These are phyloP conservation scores for Oceanodroma tethys DNA, from an alignment of 2,113 vertebrate species.

Conservation along the genomic window DNA sequence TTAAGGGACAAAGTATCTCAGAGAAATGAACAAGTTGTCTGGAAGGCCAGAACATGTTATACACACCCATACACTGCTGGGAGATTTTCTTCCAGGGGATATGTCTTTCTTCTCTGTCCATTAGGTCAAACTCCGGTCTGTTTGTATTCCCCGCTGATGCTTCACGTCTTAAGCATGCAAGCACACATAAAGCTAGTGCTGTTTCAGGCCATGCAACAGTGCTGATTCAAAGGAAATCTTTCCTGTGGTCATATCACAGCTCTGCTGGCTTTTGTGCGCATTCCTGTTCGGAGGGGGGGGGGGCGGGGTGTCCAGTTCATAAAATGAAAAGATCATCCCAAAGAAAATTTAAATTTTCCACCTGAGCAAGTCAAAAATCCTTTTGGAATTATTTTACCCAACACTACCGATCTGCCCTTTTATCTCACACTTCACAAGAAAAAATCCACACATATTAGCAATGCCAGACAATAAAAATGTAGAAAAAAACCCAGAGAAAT, in stretches of 20 bases:
- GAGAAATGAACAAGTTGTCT: background rate
- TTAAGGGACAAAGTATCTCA: background rate
- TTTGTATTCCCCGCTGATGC: background rate
- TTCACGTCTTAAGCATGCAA: background rate
- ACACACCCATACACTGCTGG: background rate
- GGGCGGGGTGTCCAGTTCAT: background rate
- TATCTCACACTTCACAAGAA: background rate
- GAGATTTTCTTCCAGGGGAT: background rate
- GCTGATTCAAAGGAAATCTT: background rate
- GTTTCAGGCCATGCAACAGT: background rate
- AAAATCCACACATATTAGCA: background rate
- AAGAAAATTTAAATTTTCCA: background rate
- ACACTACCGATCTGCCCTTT: background rate
- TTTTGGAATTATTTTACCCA: background rate
- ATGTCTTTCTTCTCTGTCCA: background rate
- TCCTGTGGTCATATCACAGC: background rate
- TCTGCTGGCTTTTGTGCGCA: background rate
- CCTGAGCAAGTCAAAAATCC: background rate
- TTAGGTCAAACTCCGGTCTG: background rate
- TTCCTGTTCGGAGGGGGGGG: background rate
- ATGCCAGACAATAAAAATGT: background rate
- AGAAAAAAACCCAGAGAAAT: fast-evolving
- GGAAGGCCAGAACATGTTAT: background rate
- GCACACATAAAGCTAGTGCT: background rate
- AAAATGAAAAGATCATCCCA: background rate